Evolutionary conservation across 2,797 vertebrate genomes (phyloP), one percentile per base, ranked within the genome.

Genomic region (Rhabdomys pumilio): DNA sequence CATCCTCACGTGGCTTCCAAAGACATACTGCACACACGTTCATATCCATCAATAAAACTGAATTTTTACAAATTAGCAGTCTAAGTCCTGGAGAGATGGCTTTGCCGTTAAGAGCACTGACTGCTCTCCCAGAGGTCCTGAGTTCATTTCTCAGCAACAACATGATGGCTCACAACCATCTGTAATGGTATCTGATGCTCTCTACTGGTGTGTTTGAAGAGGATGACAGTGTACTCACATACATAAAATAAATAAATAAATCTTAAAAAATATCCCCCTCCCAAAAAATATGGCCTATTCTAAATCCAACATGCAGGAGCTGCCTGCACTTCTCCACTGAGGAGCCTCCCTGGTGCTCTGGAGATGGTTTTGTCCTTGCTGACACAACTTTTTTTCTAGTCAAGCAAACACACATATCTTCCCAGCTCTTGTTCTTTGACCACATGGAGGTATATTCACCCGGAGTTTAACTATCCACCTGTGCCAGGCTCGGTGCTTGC

Each of bases 341-440:
- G n/a, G 44, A n/a, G 1, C 24, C 77, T 59, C 29, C 26, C 59
- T 50, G 65, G 59, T 0, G 41, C 67, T 79, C 41, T 10, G 4
- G 34, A 80, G 26, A 53, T 26, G 53, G 44, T 53, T 50, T 1
- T n/a, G 26, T 59, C 72, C 72, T 73, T 10, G 3, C 47, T 29
- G 31, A 77, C 77, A 50, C 17, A 0, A 13, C 31, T 84, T 24
- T 72, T 44, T 65, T 84, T 19, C 57, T 53, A 38, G 59, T 29
- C 34, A 41, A 73, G 38, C 47, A 1, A 2, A 3, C 4, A 6
- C 20, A 6, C 4, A 8, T 80, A 61, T 90, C 57, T 69, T 41
- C 0, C 3, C 10, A 0, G 20, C 47, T 63, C 65, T 3, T 38
- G 2, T 79, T 76, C 67, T 63, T 73, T 15, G 29, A 29, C n/a